Base-by-base conservation (phyloP, 64 coral and sea anemone species). In the Cladopsammia gracilis region DNA sequence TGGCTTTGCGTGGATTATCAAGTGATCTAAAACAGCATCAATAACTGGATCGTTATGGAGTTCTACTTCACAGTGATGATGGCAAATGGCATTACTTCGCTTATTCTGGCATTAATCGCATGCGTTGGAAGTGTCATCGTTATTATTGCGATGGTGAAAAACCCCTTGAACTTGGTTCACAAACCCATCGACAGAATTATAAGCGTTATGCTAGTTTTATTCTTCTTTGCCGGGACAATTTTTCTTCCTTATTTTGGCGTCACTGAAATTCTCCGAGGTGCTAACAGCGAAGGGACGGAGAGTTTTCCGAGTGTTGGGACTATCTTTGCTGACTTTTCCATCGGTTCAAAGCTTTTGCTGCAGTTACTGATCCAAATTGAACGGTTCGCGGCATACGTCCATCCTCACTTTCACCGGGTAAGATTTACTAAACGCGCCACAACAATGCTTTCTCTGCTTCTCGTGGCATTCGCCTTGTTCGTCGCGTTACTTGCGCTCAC, bases 321-420 rank as follows among this genome's bases (percentile, higher is more conserved):
- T 4, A 8, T 68, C 34, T 44, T 67, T 2, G 47, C 62, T 10
- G 62, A 84, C 22, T 84, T 67, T 14, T 47, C 67, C 4, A 84
- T 84, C 15, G 62, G 43, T 3, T 66, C 61, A 2, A 84, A 84
- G 44, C 62, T 84, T 14, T 64, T 15, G 16, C 6, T 84, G 43
- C 19, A 50, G 1, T 84, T 84, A 5, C 18, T 65, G 20, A 67
- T 84, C 6, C 43, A 68, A 15, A 67, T 84, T 50, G 80, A 84
- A 48, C 62, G 80, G 9, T 50, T 48, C 12, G 18, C 18, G 1
- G 60, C 80, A 1, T 67, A 25, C 46, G 19, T 11, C 3, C 44
- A 84, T 15, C 80, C 80, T 2, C 80, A 67, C n/a, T 84, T 84
- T 34, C 61, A 84, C 44, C 80, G 80, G 23, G 16, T 23, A 84